Conservation (phyloP, 2,888 invertebrate genomes). For the Agonum fuliginosum region DNA sequence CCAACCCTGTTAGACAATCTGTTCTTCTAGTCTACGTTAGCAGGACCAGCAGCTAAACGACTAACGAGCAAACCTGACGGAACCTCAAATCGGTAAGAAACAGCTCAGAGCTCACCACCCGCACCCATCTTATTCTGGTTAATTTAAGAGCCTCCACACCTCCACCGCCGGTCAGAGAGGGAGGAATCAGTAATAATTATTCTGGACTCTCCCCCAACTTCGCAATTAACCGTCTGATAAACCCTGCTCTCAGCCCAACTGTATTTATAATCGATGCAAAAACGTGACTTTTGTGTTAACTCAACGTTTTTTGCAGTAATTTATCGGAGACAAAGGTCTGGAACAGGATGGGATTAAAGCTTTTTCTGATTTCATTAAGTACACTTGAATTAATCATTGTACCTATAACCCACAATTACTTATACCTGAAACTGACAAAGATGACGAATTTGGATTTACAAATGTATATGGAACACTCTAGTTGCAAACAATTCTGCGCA, state of each 20-base stretch:
- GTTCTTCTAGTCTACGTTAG: no score
- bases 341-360: not conserved
- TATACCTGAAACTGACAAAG: no score
- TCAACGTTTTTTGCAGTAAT: conserved; percentile 11
- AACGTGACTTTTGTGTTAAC: conserved; percentile 34
- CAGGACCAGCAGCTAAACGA: not conserved
- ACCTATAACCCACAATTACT: no score
- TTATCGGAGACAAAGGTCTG: conserved; percentile 8
- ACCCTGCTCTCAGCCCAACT: conserved; percentile 25
- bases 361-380: conserved; percentile 5
- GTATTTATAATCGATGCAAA: conserved; percentile 39
- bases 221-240: conserved; percentile 27
- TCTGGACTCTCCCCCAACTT: conserved; percentile 24
- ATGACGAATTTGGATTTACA: no score
- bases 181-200: conserved; percentile 34
- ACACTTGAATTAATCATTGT: not conserved
- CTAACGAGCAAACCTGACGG: conserved; percentile 19
- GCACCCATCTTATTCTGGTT: conserved; percentile 29
- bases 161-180: conserved; percentile 27
- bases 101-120: no score
- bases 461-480: no score
- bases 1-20: not conserved
- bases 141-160: conserved; percentile 25
- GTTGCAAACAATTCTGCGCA: no score
- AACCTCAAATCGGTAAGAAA: conserved; percentile 17